Base-by-base conservation (phyloP, 2,888 invertebrate species). In the Melieria omissa region DNA sequence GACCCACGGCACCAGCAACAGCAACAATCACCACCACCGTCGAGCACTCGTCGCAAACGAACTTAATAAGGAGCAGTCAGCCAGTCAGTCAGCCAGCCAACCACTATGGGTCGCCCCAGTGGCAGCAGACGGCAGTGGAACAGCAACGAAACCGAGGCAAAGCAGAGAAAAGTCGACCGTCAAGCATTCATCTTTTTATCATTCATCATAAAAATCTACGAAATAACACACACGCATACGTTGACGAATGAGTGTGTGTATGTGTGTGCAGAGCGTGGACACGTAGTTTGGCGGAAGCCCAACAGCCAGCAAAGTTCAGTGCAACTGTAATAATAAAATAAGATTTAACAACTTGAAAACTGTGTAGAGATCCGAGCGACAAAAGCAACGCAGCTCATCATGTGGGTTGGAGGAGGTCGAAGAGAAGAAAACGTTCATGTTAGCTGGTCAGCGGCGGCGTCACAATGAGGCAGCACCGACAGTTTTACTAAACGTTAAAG, bases 151-250 rank as follows among this genome's bases (percentile, higher is more conserved):
- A 67, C 47, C 29, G 55, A 52, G 58, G 47, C 62, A 67, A 73
- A 72, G 45, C 5, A 67, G 67, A 49, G 60, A 67, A 67, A 67
- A 67, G 60, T 57, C 71, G 71, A 41, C 42, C 55, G 60, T 72
- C 70, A 68, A 70, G 70, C 67, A 66, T 74, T 75, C 72, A 72
- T 74, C 60, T 73, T 75, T 67, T 61, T 61, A 67, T 71, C 72
- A 76, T 76, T 74, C 75, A 73, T 77, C 76, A 76, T 70, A 72
- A 69, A 63, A 63, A 63, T 62, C 42, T 67, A 46, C 57, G 55
- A 63, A 63, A 63, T 6, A 60, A 60, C 9, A 29, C 9, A 16
- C 12, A 63, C 10, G 41, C 12, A 54, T 9, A 47, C 14, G 12
- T 10, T 44, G 29, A 4, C 9, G 44, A 46, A 41, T 44, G 46